These are phyloP conservation scores for Mythimna pallens DNA, from an alignment of 2,888 invertebrate species.

Conservation along the genomic window DNA sequence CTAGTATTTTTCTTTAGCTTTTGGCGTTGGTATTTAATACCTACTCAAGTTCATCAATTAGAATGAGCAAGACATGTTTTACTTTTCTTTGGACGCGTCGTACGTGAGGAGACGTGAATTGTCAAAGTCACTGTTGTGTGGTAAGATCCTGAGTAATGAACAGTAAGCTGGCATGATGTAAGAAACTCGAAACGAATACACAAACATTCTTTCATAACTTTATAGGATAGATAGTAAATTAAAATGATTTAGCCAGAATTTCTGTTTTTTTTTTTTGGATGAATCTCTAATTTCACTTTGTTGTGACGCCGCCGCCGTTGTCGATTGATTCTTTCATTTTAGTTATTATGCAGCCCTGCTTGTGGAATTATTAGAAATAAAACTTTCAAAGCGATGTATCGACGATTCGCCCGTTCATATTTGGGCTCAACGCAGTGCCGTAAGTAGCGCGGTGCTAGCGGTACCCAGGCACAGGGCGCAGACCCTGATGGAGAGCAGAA, in stretches of 20 bases:
- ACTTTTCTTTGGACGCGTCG: conserved; percentile 26
- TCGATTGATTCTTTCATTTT: too few relatives aligned
- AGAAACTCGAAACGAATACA: conserved; percentile 30
- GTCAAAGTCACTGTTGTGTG: conserved; percentile 18
- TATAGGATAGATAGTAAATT: conserved; percentile 17
- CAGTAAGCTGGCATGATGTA: neutral
- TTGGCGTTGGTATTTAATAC: neutral
- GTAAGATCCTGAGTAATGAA: conserved; percentile 43
- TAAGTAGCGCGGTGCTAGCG: too few relatives aligned
- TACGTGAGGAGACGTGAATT: conserved; percentile 22
- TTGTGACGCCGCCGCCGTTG: too few relatives aligned
- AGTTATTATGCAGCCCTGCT: too few relatives aligned
- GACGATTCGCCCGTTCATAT: too few relatives aligned
- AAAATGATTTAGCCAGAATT: neutral
- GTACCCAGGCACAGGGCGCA: too few relatives aligned
- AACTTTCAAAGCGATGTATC: too few relatives aligned
- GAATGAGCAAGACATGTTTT: conserved; percentile 33
- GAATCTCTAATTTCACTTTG: too few relatives aligned
- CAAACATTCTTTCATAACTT: conserved; percentile 1
- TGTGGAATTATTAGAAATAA: too few relatives aligned
- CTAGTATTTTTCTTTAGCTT: neutral
- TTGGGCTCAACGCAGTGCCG: too few relatives aligned
- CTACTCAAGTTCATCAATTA: conserved; percentile 29
- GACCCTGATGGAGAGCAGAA: too few relatives aligned
- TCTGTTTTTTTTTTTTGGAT: too few relatives aligned